Percentiles rank a stretch among this genome's conserved stretches.
Conservation (phyloP, 2,797 vertebrate genomes). For the Muscicapa striata region DNA sequence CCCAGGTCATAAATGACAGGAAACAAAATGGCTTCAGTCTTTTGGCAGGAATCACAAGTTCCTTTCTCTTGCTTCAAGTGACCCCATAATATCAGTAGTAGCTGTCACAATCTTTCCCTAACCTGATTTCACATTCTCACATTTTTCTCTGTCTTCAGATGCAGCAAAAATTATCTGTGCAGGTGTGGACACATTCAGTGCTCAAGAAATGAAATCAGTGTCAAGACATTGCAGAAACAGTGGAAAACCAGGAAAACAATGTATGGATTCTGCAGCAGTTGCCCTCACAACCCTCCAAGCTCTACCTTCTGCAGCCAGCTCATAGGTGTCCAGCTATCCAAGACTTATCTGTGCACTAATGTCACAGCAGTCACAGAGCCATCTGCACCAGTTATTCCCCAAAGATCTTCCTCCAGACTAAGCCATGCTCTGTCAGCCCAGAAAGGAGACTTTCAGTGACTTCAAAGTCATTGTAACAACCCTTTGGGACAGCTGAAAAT, state of each 20-base stretch:
- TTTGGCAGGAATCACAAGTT: not conserved
- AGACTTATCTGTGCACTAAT: accelerated
- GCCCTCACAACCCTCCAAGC: accelerated
- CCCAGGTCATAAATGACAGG: accelerated
- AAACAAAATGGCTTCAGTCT: not conserved
- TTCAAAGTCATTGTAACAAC: not conserved
- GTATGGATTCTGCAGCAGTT: not conserved
- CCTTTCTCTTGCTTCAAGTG: not conserved
- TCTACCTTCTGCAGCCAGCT: not conserved
- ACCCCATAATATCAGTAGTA: not conserved
- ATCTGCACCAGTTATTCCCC: not conserved
- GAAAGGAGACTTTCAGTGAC: not conserved
- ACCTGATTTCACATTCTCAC: not conserved
- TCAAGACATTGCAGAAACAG: not conserved
- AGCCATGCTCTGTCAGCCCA: not conserved
- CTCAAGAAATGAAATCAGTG: not conserved
- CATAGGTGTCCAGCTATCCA: not conserved
- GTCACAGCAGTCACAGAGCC: not conserved
- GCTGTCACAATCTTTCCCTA: not conserved
- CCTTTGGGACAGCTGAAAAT: not conserved
- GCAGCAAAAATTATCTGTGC: not conserved
- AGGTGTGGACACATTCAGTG: not conserved
- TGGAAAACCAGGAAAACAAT: not conserved
- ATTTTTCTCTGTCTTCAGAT: slow-evolving; percentile 4
- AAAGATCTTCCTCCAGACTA: not conserved